Evolutionary conservation across 2,888 invertebrate species (phyloP), one percentile per base, ranked within the genome.

Genomic region (Acrocera orbiculus): DNA sequence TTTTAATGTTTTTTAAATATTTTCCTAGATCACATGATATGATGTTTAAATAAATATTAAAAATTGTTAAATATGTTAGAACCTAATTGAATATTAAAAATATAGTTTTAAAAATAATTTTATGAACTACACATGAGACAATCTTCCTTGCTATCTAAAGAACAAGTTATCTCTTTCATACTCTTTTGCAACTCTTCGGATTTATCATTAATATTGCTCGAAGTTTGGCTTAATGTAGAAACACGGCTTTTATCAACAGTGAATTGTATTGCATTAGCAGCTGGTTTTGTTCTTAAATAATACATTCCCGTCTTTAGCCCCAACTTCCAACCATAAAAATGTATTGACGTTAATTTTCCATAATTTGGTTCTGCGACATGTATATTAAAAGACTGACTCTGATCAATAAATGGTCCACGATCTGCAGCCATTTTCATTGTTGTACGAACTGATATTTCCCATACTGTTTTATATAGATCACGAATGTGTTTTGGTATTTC

Each of bases 241-340:
- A 78, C 53, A 48, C 70, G 75, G 1, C 16, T 26, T 27, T 36
- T 92, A 58, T 93, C 89, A 1, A 92, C 87, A 3, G 92, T 93
- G 58, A 93, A 92, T 53, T 93, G 87, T 45, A 92, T 85, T 6
- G 93, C 87, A 54, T 82, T 77, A 3, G 80, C 86, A 2, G 92
- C 92, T 6, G 92, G 83, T 54, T 87, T 89, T 1, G 89, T 90
- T 29, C 90, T 68, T 44, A 93, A 64, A 56, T 93, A 92, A 58
- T 93, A 95, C 90, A 93, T 90, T 32, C 93, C 93, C 8, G 92
- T 93, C 63, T 93, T 95, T 41, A 93, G 63, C n/a, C 92, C 92
- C 63, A 77, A 68, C 62, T 81, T 77, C 93, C 93, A 95, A 1
- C 82, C 86, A 56, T 85, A 82, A 58, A 95, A 93, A 60, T 95